A percentile compares a stretch with the other conserved stretches of the same genome.
phyloP scores from a whole-genome alignment of 2,888 invertebrate genomes.

The Drosophila silvestris region DNA sequence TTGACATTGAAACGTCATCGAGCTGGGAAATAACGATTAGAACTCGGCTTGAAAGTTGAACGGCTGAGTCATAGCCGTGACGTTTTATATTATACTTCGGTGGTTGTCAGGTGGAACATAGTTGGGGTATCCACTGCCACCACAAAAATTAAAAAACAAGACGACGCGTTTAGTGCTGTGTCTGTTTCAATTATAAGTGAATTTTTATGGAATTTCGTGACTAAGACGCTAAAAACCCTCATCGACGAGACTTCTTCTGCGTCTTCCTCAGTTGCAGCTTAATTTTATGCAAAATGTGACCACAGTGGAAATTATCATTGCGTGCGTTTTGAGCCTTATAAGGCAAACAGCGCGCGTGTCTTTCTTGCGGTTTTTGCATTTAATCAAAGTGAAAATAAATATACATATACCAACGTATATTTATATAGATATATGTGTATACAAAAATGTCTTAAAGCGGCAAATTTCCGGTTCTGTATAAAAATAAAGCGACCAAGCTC shows the following conservation, averaged over 20 bases:
- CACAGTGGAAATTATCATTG: slow-evolving; percentile 37
- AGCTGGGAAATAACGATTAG: slow-evolving; percentile 39
- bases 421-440: slow-evolving; percentile 46
- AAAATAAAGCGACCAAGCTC: slow-evolving; percentile 59
- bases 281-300: slow-evolving; percentile 67
- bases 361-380: slow-evolving; percentile 68
- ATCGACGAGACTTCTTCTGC: slow-evolving; percentile 21
- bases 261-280: slow-evolving; percentile 45
- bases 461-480: slow-evolving; percentile 76
- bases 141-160: slow-evolving; percentile 8
- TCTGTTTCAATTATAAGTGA: slow-evolving; percentile 40
- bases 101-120: slow-evolving; percentile 20
- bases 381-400: slow-evolving; percentile 78
- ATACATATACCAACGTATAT: background rate
- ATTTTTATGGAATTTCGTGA: slow-evolving; percentile 66
- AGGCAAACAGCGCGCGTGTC: slow-evolving; percentile 68
- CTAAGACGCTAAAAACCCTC: slow-evolving; percentile 64
- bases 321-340: slow-evolving; percentile 57
- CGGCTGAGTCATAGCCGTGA: slow-evolving; percentile 53
- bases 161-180: slow-evolving; percentile 15
- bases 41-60: slow-evolving; percentile 37
- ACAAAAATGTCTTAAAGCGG: slow-evolving; percentile 41
- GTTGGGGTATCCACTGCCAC: slow-evolving; percentile 14
- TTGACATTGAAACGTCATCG: slow-evolving; percentile 63
- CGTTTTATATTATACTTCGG: background rate